Conservation (phyloP, 1,140 invertebrate genomes). For the Trialeurodes vaporariorum region DNA sequence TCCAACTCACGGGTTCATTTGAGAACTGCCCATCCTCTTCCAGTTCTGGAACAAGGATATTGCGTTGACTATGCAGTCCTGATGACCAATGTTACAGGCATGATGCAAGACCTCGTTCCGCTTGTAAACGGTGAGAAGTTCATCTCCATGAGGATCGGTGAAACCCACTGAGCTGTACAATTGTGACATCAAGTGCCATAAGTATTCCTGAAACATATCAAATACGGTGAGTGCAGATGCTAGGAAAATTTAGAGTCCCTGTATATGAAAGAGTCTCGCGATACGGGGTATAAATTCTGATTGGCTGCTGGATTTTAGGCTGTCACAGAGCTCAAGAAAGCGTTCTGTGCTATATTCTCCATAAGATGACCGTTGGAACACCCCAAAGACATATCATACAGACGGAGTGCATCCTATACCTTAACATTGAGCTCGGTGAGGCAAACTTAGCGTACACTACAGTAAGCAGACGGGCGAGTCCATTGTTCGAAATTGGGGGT, state of each 20-base stretch:
- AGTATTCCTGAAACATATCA: conserved; percentile 44
- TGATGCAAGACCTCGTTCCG: conserved; percentile 53
- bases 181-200: conserved; percentile 45
- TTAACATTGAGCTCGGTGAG: too few species aligned
- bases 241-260: too few species aligned
- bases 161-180: conserved; percentile 55
- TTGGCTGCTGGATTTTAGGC: too few species aligned
- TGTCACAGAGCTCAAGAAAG: too few species aligned
- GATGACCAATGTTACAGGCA: conserved; percentile 55
- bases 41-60: conserved; percentile 56
- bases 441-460: too few species aligned
- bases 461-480: too few species aligned
- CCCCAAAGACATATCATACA: conserved; percentile 3
- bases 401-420: too few species aligned
- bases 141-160: conserved; percentile 44
- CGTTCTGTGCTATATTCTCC: too few species aligned
- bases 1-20: not conserved
- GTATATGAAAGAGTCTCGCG: too few species aligned
- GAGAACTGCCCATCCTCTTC: conserved; percentile 27
- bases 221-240: not conserved
- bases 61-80: conserved; percentile 53
- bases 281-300: too few species aligned
- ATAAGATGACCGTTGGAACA: not conserved
- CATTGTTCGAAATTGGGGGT: too few species aligned
- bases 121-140: conserved; percentile 51